Conservation (phyloP, 2,888 invertebrate species). For the Neocrepidodera transversa region DNA sequence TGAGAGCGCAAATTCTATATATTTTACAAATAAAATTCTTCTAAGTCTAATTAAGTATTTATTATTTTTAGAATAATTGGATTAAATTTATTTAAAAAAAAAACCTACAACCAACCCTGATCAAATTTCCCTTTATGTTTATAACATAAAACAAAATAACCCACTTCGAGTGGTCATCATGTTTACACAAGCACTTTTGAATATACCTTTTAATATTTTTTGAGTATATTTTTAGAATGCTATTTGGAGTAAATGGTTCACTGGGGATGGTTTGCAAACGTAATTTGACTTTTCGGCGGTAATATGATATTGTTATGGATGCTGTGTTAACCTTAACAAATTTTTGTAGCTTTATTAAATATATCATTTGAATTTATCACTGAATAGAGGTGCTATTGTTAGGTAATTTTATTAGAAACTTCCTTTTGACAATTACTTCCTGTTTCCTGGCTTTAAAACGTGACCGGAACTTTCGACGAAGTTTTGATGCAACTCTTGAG, state of each 20-base stretch:
- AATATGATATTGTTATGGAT: neutral
- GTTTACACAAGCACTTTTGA: slow-evolving; percentile 10
- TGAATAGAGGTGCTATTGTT: neutral
- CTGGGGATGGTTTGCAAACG: slow-evolving; percentile 3
- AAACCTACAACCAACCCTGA: neutral
- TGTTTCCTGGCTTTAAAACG: neutral
- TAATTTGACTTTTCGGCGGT: neutral
- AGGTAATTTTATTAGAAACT: neutral
- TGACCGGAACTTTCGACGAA: neutral
- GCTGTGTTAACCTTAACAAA: neutral
- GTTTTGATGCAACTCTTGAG: neutral
- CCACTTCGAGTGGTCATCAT: slow-evolving; percentile 16
- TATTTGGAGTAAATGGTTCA: slow-evolving; percentile 13
- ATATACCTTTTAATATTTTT: slow-evolving; percentile 15
- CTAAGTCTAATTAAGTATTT: too few relatives aligned
- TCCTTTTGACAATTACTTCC: neutral
- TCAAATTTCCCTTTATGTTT: slow-evolving; percentile 20
- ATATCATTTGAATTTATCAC: too few relatives aligned
- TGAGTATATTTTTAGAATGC: slow-evolving; percentile 10
- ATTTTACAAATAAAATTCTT: too few relatives aligned
- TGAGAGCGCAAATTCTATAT: too few relatives aligned
- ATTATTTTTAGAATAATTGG: too few relatives aligned
- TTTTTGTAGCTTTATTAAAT: neutral
- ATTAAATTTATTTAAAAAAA: too few relatives aligned
- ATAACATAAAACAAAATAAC: slow-evolving; percentile 8